Evolutionary conservation across 2,797 vertebrate genomes (phyloP).

Genomic region (Liasis olivaceus): DNA sequence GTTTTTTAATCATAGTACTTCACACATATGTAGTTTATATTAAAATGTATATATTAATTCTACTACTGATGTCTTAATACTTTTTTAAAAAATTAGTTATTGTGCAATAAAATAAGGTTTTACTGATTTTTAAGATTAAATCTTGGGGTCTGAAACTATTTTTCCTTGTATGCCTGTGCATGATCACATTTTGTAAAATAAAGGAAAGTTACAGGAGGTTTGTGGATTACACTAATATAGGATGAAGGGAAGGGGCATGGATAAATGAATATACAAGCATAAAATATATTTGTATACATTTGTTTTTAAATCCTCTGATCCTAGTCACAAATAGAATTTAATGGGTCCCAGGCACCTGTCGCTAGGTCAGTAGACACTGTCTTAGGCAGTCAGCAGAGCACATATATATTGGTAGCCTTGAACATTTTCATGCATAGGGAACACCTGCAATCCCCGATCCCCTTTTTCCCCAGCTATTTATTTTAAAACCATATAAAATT

Average conservation of each 20-base stretch:
- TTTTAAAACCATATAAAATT: neutral
- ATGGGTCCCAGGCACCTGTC: no score
- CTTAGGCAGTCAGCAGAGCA: neutral
- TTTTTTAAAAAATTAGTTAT: neutral
- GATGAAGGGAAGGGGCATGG: neutral
- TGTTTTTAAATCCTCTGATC: neutral
- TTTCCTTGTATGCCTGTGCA: accelerated
- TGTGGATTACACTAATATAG: neutral
- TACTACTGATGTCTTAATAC: neutral
- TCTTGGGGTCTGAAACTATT: neutral
- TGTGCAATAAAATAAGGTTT: accelerated
- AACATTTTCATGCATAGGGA: neutral
- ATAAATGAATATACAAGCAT: neutral
- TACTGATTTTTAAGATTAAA: neutral
- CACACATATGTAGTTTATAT: neutral
- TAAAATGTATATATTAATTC: neutral
- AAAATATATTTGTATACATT: neutral
- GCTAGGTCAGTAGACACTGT: neutral
- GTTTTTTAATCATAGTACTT: neutral
- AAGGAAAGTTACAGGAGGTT: neutral
- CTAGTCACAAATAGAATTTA: neutral
- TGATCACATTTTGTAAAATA: neutral
- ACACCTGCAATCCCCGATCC: neutral
- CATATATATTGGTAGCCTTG: neutral
- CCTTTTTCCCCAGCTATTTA: neutral